Evolutionary conservation across 2,888 invertebrate species (phyloP).

Genomic region (Baccha elongata): DNA sequence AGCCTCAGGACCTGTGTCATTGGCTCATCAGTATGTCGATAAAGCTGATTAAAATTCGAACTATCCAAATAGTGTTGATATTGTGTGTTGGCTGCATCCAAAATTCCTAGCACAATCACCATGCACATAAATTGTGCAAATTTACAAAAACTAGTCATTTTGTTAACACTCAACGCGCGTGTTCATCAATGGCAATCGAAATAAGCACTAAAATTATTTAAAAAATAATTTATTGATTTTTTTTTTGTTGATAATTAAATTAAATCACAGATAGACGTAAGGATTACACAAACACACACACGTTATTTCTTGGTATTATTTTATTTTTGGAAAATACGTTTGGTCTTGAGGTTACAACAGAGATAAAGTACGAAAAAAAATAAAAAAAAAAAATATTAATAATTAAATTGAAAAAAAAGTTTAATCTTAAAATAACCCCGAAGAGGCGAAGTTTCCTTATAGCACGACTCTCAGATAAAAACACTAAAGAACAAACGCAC

Average conservation of each 20-base stretch:
- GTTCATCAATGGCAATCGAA: conserved; percentile 14
- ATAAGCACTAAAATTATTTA: conserved; percentile 37
- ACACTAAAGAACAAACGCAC: conserved; percentile 52
- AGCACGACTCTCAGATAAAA: conserved; percentile 36
- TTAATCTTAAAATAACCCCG: conserved; percentile 57
- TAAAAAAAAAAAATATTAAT: conserved; percentile 7
- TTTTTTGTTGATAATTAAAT: conserved; percentile 46
- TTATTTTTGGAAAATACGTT: conserved; percentile 44
- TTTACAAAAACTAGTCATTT: conserved; percentile 58
- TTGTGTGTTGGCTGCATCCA: conserved; percentile 75
- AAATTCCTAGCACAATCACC: conserved; percentile 66
- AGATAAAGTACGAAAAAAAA: conserved; percentile 21
- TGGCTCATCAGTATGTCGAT: conserved; percentile 76
- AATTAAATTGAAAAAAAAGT: conserved; percentile 29
- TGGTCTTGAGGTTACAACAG: conserved; percentile 38
- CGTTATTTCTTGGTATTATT: conserved; percentile 36
- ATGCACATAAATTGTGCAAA: conserved; percentile 76
- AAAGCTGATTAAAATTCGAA: conserved; percentile 78
- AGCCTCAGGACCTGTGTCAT: conserved; percentile 76
- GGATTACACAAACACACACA: conserved; percentile 48
- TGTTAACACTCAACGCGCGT: conserved; percentile 35
- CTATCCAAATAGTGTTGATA: conserved; percentile 78
- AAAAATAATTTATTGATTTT: conserved; percentile 54
- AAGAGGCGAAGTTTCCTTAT: conserved; percentile 34
- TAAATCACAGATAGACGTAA: conserved; percentile 68